These are phyloP conservation scores for Sebastes melanostomus DNA, from an alignment of 2,797 vertebrate genomes.

Conservation along the genomic window DNA sequence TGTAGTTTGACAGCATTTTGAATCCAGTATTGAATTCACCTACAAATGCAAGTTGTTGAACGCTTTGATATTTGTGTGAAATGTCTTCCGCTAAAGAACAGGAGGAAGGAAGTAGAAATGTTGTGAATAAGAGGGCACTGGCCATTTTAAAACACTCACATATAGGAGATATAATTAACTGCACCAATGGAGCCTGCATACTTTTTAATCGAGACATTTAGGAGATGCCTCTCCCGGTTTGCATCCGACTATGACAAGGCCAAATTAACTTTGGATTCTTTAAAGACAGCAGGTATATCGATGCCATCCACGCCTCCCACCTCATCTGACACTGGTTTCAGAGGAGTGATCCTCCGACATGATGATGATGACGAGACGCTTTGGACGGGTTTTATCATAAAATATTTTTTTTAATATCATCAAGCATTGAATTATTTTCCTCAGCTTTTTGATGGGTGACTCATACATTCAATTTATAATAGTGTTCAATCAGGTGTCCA, in stretches of 20 bases:
- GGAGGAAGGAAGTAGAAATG: neutral
- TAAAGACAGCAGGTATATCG: neutral
- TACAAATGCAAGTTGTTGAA: neutral
- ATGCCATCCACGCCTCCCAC: neutral
- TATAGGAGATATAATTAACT: neutral
- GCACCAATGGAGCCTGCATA: neutral
- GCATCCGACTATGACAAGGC: neutral
- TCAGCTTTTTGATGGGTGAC: neutral
- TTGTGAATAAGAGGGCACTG: neutral
- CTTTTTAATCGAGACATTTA: conserved; percentile 4
- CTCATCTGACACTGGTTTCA: neutral
- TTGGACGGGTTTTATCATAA: neutral
- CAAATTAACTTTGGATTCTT: conserved; percentile 13
- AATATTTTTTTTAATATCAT: neutral
- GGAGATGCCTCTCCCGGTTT: neutral
- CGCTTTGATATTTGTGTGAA: neutral
- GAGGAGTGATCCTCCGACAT: neutral
- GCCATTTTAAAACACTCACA: neutral
- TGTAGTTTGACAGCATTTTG: neutral
- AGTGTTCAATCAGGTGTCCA: neutral
- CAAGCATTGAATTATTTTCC: neutral
- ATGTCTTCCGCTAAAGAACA: neutral
- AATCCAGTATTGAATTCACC: neutral
- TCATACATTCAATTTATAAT: neutral
- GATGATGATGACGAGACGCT: neutral